phyloP scores from a whole-genome alignment of 2,888 invertebrate species.

The Drosophila meridionalis region DNA sequence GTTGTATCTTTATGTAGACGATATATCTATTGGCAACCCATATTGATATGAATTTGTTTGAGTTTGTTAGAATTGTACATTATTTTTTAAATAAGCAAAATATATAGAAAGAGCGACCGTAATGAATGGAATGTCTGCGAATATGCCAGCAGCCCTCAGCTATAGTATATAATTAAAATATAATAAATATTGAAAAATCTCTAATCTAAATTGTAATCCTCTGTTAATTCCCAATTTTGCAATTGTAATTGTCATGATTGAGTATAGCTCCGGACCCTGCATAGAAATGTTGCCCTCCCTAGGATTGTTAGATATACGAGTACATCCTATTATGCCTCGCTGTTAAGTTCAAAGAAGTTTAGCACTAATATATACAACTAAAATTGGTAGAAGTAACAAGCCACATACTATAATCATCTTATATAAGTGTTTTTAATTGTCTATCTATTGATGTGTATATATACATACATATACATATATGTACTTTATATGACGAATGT shows the following conservation, averaged over 20 bases:
- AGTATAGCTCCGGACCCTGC: not conserved
- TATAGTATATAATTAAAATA: not conserved
- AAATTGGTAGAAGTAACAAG: not conserved
- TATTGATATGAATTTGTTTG: constrained; percentile 30
- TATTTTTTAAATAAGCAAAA: constrained; percentile 18
- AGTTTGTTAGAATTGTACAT: constrained; percentile 26
- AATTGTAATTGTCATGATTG: not conserved
- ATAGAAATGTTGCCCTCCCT: not conserved
- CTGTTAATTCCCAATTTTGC: not conserved
- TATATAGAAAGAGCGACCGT: not conserved
- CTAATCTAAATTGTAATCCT: not conserved
- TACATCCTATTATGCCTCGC: constrained; percentile 38
- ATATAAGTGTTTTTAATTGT: constrained; percentile 34
- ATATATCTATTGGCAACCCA: constrained; percentile 12
- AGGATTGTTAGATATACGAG: not conserved
- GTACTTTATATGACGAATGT: not conserved
- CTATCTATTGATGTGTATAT: constrained; percentile 24
- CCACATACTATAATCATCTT: constrained; percentile 18
- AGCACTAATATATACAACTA: not conserved
- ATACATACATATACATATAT: not conserved
- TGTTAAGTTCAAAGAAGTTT: constrained; percentile 28
- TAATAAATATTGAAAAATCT: not conserved
- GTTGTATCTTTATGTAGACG: constrained; percentile 26
- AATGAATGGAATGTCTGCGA: not conserved
- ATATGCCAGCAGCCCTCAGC: not conserved